phyloP scores from a whole-genome alignment of 2,797 vertebrate species.

The Sebastes variabilis region DNA sequence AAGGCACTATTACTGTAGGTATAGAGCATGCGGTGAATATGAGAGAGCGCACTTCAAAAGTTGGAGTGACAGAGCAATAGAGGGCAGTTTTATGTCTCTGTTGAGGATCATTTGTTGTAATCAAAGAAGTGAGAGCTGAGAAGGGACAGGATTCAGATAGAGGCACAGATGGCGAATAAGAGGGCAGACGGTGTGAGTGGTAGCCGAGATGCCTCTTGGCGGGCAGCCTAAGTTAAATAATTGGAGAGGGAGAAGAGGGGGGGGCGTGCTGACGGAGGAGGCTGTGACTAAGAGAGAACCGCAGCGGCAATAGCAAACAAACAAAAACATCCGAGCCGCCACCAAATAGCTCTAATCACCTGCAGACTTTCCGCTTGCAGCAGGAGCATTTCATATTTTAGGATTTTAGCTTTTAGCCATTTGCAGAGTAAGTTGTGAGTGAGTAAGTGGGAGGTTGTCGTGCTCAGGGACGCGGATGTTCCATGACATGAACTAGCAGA shows the following conservation, averaged over 20 bases:
- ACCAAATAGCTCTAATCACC: conserved; percentile 44
- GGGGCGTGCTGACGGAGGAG: conserved; percentile 41
- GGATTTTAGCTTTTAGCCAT: conserved; percentile 28
- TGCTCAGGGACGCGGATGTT: conserved; percentile 37
- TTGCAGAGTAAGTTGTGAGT: conserved; percentile 10
- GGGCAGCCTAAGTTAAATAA: conserved; percentile 72
- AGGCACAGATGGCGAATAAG: conserved; percentile 74
- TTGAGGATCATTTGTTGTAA: conserved; percentile 74
- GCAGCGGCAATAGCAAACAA: conserved; percentile 44
- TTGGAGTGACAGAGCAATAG: conserved; percentile 51
- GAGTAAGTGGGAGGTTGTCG: conserved; percentile 33
- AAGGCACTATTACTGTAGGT: conserved; percentile 2
- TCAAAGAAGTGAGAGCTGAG: conserved; percentile 71
- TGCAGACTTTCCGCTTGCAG: conserved; percentile 2
- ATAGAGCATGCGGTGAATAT: background rate
- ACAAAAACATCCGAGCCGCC: conserved; percentile 38
- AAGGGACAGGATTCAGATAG: conserved; percentile 60
- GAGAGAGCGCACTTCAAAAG: conserved; percentile 37
- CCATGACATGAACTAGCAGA: conserved; percentile 33
- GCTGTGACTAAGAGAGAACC: conserved; percentile 50
- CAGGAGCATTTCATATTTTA: conserved; percentile 21
- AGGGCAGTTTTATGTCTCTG: conserved; percentile 61
- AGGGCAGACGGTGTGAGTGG: conserved; percentile 72
- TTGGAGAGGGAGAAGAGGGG: conserved; percentile 65
- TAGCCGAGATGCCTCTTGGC: conserved; percentile 67